Evolutionary conservation across 2,113 vertebrate genomes (phyloP).

Genomic region (Thamnophis sirtalis): DNA sequence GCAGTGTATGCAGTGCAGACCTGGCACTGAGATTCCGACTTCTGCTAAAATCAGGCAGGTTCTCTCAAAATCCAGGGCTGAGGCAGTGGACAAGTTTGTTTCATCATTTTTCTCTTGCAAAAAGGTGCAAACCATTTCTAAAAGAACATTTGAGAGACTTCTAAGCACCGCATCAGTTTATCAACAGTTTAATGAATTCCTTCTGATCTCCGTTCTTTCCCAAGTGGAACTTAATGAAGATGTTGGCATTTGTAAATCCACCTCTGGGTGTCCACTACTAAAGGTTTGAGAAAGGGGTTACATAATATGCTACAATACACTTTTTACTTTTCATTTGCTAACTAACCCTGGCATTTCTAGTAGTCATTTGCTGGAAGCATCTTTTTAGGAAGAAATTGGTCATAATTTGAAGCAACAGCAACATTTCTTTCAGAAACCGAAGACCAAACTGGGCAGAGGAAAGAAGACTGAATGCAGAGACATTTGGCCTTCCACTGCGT

Average conservation of each 20-base stretch:
- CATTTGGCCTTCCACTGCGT: slow-evolving; percentile 91
- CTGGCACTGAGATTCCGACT: neutral
- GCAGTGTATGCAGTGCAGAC: neutral
- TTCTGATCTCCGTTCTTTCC: neutral
- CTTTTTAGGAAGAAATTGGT: neutral
- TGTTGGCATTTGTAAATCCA: neutral
- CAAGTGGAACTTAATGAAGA: neutral
- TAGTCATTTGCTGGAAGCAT: neutral
- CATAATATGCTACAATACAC: neutral
- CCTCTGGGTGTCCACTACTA: neutral
- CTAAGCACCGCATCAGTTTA: neutral
- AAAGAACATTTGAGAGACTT: neutral
- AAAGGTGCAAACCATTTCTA: neutral
- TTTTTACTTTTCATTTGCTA: neutral
- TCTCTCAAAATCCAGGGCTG: neutral
- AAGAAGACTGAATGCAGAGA: slow-evolving; percentile 91
- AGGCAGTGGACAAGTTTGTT: neutral
- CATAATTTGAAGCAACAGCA: neutral
- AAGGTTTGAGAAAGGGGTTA: neutral
- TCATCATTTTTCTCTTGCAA: neutral
- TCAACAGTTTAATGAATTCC: neutral
- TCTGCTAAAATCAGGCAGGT: neutral
- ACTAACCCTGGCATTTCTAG: neutral
- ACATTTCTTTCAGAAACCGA: slow-evolving; percentile 76
- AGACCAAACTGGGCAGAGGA: slow-evolving; percentile 96